Conservation (phyloP, 2,888 invertebrate genomes). For the Drosophila paranaensis region DNA sequence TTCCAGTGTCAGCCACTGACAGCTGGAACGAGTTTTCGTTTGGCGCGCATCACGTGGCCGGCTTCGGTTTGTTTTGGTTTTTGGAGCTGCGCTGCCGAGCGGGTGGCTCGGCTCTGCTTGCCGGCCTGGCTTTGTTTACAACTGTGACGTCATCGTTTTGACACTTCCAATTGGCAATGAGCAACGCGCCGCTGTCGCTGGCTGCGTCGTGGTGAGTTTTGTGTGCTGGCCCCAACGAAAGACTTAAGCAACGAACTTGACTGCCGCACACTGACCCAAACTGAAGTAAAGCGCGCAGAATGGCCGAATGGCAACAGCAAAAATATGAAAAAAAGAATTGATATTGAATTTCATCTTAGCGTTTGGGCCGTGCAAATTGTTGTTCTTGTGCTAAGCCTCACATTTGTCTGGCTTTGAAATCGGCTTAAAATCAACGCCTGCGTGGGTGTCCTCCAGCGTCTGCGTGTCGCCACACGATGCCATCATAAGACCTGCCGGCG, state of each 20-base stretch:
- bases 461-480: conserved; percentile 37
- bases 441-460: conserved; percentile 69
- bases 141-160: conserved; percentile 75
- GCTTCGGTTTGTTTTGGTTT: conserved; percentile 76
- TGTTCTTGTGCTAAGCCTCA: conserved; percentile 62
- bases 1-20: conserved; percentile 57
- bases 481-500: conserved; percentile 32
- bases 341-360: conserved; percentile 70
- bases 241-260: conserved; percentile 73
- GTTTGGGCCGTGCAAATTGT: conserved; percentile 58
- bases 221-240: conserved; percentile 44
- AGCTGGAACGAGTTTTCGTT: conserved; percentile 66
- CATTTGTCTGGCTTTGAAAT: conserved; percentile 79
- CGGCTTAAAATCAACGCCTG: conserved; percentile 79
- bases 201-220: conserved; percentile 51
- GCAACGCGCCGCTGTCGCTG: conserved; percentile 13
- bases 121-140: conserved; percentile 65
- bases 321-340: conserved; percentile 8
- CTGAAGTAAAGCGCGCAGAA: conserved; percentile 3
- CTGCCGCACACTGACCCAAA: conserved; percentile 42
- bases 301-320: conserved; percentile 14
- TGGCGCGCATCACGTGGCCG: conserved; percentile 67
- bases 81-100: conserved; percentile 20
- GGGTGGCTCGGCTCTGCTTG: conserved; percentile 8
- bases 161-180: conserved; percentile 63